Evolutionary conservation across 2,888 invertebrate genomes (phyloP).

Genomic region (Macrostomum cliftonense): DNA sequence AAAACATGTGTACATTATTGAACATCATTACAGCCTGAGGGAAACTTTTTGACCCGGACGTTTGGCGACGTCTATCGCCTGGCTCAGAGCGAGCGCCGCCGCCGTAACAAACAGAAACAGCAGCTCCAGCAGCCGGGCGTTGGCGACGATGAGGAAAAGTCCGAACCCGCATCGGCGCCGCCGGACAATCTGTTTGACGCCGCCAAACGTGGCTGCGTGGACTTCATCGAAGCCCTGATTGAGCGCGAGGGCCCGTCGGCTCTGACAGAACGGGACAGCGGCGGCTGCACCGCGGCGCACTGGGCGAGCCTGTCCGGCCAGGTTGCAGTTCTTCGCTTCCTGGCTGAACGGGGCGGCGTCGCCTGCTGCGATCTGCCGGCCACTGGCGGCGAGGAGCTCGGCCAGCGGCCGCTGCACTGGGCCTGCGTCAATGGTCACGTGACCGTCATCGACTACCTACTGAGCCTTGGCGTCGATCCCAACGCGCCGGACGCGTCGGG

Average conservation of each 20-base stretch:
- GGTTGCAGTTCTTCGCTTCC: slow-evolving; percentile 65
- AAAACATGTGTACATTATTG: too few relatives aligned
- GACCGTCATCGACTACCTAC: slow-evolving; percentile 56
- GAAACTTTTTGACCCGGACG: too few relatives aligned
- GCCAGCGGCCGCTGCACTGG: slow-evolving; percentile 78
- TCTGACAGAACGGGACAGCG: slow-evolving; percentile 62
- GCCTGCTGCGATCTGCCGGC: background rate
- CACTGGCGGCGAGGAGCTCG: slow-evolving; percentile 60
- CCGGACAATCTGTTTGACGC: too few relatives aligned
- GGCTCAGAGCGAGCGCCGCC: too few relatives aligned
- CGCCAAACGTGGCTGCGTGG: too few relatives aligned
- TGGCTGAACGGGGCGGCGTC: background rate
- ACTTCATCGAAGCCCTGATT: too few relatives aligned
- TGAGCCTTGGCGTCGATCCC: background rate
- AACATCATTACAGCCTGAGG: too few relatives aligned
- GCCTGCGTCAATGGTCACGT: slow-evolving; percentile 78
- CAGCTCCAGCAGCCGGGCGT: too few relatives aligned
- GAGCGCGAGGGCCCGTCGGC: slow-evolving; percentile 44
- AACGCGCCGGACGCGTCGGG: slow-evolving; percentile 73
- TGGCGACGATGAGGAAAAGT: too few relatives aligned
- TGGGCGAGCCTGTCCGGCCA: slow-evolving; percentile 77
- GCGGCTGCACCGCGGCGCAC: slow-evolving; percentile 78
- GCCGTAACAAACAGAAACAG: too few relatives aligned
- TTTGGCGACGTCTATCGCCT: too few relatives aligned
- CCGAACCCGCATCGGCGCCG: too few relatives aligned